Evolutionary conservation across 2,888 invertebrate species (phyloP).

Genomic region (Cheilosia variabilis): DNA sequence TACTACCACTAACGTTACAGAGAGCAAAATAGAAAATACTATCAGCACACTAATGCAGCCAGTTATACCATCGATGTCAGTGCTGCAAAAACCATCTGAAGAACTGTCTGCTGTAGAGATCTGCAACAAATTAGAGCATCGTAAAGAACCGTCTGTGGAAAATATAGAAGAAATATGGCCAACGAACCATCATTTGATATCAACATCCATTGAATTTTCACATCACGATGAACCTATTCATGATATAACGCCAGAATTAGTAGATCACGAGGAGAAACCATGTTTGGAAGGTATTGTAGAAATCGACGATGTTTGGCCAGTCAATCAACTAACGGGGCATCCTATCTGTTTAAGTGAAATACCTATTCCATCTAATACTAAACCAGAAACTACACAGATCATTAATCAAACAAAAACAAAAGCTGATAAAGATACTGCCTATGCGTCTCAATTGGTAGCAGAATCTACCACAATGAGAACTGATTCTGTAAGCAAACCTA

Average conservation of each 20-base stretch:
- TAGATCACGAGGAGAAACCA: constrained; percentile 70
- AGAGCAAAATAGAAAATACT: constrained; percentile 62
- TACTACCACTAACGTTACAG: constrained; percentile 79
- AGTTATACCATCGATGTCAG: constrained; percentile 68
- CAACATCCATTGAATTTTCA: constrained; percentile 81
- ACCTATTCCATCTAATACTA: not conserved
- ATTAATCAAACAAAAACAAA: not conserved
- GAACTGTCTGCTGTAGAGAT: constrained; percentile 43
- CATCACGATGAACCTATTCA: constrained; percentile 77
- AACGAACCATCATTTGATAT: constrained; percentile 80
- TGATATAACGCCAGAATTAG: constrained; percentile 64
- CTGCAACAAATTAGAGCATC: constrained; percentile 33
- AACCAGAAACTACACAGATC: not conserved
- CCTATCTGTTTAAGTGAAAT: constrained; percentile 78
- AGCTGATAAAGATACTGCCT: not conserved
- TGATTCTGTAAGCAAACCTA: not conserved
- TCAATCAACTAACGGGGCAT: constrained; percentile 81
- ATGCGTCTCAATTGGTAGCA: not conserved
- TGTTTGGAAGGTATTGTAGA: constrained; percentile 57
- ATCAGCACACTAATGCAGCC: constrained; percentile 25
- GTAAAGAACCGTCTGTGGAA: constrained; percentile 77
- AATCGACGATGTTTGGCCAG: constrained; percentile 80
- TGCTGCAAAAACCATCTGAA: constrained; percentile 62
- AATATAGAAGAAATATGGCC: constrained; percentile 83
- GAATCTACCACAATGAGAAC: not conserved